Percentiles rank a stretch among this genome's conserved stretches.
Conservation (phyloP, 2,888 invertebrate species). For the Athrips mouffetella region DNA sequence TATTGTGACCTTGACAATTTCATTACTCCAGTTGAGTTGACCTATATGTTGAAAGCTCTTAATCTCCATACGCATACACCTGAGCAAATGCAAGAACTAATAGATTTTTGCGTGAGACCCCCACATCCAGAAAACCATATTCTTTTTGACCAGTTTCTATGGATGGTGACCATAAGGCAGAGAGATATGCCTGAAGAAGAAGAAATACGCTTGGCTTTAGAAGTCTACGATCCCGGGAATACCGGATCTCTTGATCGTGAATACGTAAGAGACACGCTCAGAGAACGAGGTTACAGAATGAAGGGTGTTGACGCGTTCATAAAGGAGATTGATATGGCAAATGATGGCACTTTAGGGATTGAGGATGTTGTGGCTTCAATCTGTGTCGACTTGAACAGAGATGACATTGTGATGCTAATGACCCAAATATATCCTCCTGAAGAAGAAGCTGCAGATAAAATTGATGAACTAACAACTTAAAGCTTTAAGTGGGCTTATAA, state of each 20-base stretch:
- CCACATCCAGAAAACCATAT: conserved; percentile 61
- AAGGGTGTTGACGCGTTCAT: conserved; percentile 54
- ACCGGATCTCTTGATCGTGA: conserved; percentile 55
- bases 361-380: conserved; percentile 68
- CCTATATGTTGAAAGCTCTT: conserved; percentile 62
- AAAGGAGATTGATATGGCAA: conserved; percentile 64
- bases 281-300: conserved; percentile 57
- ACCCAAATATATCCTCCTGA: conserved; percentile 12
- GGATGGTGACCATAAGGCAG: conserved; percentile 61
- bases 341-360: conserved; percentile 64
- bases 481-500: too few species aligned
- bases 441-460: conserved; percentile 8
- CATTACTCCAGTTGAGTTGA: conserved; percentile 61
- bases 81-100: conserved; percentile 60
- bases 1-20: conserved; percentile 59
- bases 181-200: conserved; percentile 57
- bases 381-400: conserved; percentile 62
- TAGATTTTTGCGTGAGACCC: conserved; percentile 57
- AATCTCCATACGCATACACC: conserved; percentile 58
- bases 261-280: conserved; percentile 48
- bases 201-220: conserved; percentile 54
- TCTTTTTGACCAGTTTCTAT: conserved; percentile 57
- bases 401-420: conserved; percentile 52
- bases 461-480: conserved; percentile 8
- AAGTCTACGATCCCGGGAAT: conserved; percentile 52